Percentiles rank a stretch among this genome's conserved stretches.
Evolutionary conservation across 2,888 invertebrate species (phyloP).

Genomic region (Lamproptera curius): DNA sequence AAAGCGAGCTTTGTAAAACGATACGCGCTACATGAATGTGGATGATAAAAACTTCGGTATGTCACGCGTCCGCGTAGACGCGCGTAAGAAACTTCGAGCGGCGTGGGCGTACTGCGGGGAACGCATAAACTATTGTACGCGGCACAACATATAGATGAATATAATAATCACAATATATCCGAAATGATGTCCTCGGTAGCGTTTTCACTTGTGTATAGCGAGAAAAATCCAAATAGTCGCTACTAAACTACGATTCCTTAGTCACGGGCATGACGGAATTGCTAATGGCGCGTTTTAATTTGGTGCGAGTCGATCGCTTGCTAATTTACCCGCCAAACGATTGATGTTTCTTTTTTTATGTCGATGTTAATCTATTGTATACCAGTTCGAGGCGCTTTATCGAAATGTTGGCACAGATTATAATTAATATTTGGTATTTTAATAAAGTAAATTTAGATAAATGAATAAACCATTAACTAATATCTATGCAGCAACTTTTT

Average conservation of each 20-base stretch:
- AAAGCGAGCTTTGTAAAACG: slow-evolving; percentile 16
- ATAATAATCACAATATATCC: no score
- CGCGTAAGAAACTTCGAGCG: slow-evolving; percentile 33
- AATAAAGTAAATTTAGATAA: no score
- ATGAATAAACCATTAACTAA: no score
- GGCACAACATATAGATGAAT: no score
- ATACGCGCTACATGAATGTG: slow-evolving; percentile 10
- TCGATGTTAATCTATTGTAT: no score
- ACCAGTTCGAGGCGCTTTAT: no score
- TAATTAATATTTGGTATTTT: no score
- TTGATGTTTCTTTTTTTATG: no score
- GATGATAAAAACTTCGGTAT: slow-evolving; percentile 15
- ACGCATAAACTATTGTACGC: slow-evolving; percentile 59
- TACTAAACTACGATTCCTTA: slow-evolving; percentile 9
- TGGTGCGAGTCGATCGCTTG: neutral
- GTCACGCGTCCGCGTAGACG: slow-evolving; percentile 13
- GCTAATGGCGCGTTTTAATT: neutral
- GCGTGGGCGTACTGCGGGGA: slow-evolving; percentile 40
- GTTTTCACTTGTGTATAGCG: slow-evolving; percentile 36
- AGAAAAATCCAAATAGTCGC: slow-evolving; percentile 41
- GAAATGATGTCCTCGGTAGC: no score
- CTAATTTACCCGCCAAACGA: no score
- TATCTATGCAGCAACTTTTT: no score
- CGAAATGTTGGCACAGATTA: no score
- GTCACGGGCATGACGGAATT: neutral